A percentile compares a stretch with the other conserved stretches of the same genome.
Conservation (phyloP, 2,797 vertebrate species). For the Silurus lanzhouensis region DNA sequence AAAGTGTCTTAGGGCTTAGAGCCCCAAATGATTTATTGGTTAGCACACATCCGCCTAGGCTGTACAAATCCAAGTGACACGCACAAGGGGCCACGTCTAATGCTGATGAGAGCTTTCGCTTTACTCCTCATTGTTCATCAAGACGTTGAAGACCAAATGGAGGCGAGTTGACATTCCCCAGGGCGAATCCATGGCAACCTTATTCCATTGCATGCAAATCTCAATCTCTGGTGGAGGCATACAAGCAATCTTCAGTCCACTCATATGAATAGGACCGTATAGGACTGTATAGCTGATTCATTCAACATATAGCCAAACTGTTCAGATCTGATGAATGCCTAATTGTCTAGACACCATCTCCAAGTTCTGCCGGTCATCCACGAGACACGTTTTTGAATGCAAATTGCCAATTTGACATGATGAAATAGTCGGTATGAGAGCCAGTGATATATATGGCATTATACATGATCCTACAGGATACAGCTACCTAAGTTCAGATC, state of each 20-base stretch:
- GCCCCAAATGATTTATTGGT: conserved; percentile 39
- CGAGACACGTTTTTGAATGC: not conserved
- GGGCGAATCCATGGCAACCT: conserved; percentile 49
- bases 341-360: conserved; percentile 28
- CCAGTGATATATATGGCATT: not conserved
- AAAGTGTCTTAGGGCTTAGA: conserved; percentile 30
- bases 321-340: conserved; percentile 22
- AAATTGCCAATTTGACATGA: conserved; percentile 27
- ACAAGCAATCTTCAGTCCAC: conserved; percentile 43
- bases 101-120: conserved; percentile 21
- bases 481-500: conserved; percentile 68
- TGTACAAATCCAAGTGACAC: conserved; percentile 32
- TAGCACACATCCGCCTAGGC: conserved; percentile 13
- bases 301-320: conserved; percentile 19
- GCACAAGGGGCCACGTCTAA: conserved; percentile 33
- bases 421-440: conserved; percentile 36
- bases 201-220: conserved; percentile 50
- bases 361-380: conserved; percentile 26
- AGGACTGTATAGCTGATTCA: conserved; percentile 31
- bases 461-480: conserved; percentile 51
- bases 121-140: conserved; percentile 40
- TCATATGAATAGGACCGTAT: conserved; percentile 33
- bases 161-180: conserved; percentile 40
- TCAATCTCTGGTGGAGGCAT: conserved; percentile 33
- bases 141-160: conserved; percentile 45